These are phyloP conservation scores for Leptestheria dahalacensis DNA, from an alignment of 1,140 invertebrate genomes.

Conservation along the genomic window DNA sequence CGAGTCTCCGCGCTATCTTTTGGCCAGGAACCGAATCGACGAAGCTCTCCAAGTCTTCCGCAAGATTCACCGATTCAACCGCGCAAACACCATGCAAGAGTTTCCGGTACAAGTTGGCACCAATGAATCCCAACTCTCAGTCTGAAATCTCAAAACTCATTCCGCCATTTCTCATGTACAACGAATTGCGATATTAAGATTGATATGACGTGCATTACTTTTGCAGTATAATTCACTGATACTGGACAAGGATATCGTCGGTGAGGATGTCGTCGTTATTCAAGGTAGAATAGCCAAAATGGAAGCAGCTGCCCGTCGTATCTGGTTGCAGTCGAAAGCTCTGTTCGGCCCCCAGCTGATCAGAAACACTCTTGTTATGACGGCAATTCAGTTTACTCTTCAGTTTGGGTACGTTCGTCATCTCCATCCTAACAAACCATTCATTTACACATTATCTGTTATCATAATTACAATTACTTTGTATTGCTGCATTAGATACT, in stretches of 20 bases:
- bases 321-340: slow-evolving; percentile 59
- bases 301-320: slow-evolving; percentile 51
- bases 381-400: slow-evolving; percentile 72
- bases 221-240: slow-evolving; percentile 43
- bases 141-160: too few relatives aligned
- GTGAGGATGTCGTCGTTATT: not conserved
- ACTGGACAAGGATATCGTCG: slow-evolving; percentile 41
- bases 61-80: slow-evolving; percentile 56
- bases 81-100: slow-evolving; percentile 35
- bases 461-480: slow-evolving; percentile 6
- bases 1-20: slow-evolving; percentile 68
- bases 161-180: too few relatives aligned
- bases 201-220: too few relatives aligned
- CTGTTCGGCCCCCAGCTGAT: slow-evolving; percentile 60
- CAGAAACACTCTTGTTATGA: slow-evolving; percentile 63
- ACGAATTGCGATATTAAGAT: too few relatives aligned
- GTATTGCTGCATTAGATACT: slow-evolving; percentile 40
- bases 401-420: slow-evolving; percentile 77
- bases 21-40: slow-evolving; percentile 48
- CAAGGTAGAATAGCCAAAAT: not conserved
- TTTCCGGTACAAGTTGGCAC: slow-evolving; percentile 55
- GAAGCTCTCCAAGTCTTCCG: slow-evolving; percentile 59
- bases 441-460: too few relatives aligned
- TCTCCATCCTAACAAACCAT: too few relatives aligned
- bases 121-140: too few relatives aligned